Base-by-base conservation (phyloP, 2,797 vertebrate species). In the Melanotaenia boesemani region DNA sequence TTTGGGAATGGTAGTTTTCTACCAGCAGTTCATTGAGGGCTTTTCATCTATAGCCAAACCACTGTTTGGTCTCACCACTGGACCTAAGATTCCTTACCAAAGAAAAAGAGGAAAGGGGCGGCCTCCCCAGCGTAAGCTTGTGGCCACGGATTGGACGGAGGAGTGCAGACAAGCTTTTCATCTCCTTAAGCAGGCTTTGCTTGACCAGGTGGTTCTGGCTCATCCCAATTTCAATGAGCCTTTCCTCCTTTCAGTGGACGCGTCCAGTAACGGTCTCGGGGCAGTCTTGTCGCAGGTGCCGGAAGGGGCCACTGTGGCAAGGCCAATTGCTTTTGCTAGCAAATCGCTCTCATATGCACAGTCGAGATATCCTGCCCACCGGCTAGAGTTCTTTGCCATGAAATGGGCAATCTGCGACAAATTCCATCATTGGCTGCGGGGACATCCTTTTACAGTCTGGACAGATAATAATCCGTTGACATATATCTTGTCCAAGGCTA, bases 211-310 rank as follows among this genome's bases (percentile, higher is more conserved):
- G 7, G 2, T 64, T 2, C 10, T 64, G 18, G 63, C 46, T 6
- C 46, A 52, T 46, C 46, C 63, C 13, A 22, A 64, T 28, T 50
- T 64, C 15, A 22, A 20, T 7, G 46, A 64, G 46, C 46, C 44
- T 10, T 64, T 64, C 2, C 9, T 50, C 1, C 18, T 32, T 5
- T 64, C 44, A 3, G 63, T 64, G 16, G 63, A 50, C 34, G 46
- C 63, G 1, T 64, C 63, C 12, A 48, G 39, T 3, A 10, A 32
- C 6, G n/a, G n/a, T n/a, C n/a, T n/a, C n/a, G n/a, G n/a, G n/a
- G n/a, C n/a, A n/a, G n/a, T n/a, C n/a, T n/a, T 64, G 44, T 63
- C 18, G 5, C 62, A 64, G 15, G 62, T 63, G 5, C 60, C 39
- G 7, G 15, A 6, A 16, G 24, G 6, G 28, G 60, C 39, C 10